Percentiles rank a stretch among this genome's conserved stretches.
Evolutionary conservation across 2,888 invertebrate species (phyloP).

Genomic region (Parnassius mnemosyne): DNA sequence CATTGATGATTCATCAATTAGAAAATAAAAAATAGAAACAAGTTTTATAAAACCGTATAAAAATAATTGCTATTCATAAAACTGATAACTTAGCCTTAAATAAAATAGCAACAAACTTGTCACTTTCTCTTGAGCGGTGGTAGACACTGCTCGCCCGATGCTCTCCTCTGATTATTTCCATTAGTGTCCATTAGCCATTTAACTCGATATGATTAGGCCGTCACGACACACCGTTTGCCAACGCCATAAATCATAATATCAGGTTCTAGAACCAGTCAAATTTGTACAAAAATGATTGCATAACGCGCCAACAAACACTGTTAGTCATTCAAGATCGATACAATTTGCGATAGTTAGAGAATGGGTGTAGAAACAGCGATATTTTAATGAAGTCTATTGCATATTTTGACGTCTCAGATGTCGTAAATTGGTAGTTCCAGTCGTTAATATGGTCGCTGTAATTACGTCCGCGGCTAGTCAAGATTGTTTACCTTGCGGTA

Average conservation of each 20-base stretch:
- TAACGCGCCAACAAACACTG: slow-evolving; percentile 37
- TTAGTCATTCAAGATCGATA: slow-evolving; percentile 25
- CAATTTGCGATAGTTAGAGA: slow-evolving; percentile 20
- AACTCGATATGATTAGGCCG: slow-evolving; percentile 73
- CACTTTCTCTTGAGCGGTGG: slow-evolving; percentile 63
- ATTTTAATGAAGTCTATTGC: slow-evolving; percentile 14
- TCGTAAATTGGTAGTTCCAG: slow-evolving; percentile 5
- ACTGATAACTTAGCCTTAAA: slow-evolving; percentile 49
- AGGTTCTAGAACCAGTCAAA: slow-evolving; percentile 44
- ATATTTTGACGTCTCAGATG: slow-evolving; percentile 5
- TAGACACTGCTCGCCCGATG: slow-evolving; percentile 66
- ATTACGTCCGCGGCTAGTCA: neutral
- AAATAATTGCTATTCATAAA: too few species aligned
- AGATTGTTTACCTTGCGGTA: neutral
- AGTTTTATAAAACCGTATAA: neutral
- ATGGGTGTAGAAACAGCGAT: slow-evolving; percentile 18
- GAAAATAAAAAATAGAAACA: neutral
- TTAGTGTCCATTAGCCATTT: slow-evolving; percentile 77
- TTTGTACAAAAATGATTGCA: slow-evolving; percentile 49
- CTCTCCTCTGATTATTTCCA: slow-evolving; percentile 71
- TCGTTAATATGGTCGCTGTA: slow-evolving; percentile 11
- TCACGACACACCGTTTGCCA: slow-evolving; percentile 64
- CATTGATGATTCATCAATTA: neutral
- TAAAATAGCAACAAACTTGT: slow-evolving; percentile 50
- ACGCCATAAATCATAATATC: slow-evolving; percentile 67